A percentile compares a stretch with the other conserved stretches of the same genome.
phyloP scores from a whole-genome alignment of 2,888 invertebrate genomes.

The Cheilosia scutellata region DNA sequence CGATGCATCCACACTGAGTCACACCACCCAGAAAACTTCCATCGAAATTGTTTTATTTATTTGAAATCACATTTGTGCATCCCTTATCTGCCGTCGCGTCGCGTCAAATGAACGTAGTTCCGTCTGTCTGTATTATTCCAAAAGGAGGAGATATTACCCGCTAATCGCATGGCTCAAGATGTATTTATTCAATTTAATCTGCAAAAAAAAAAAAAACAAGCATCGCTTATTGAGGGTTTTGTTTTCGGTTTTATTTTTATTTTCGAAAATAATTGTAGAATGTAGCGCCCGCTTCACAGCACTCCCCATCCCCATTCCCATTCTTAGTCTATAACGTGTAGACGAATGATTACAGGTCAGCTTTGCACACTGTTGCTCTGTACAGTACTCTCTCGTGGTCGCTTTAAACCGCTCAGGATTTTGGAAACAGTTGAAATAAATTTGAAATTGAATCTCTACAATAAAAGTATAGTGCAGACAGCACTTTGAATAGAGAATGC shows the following conservation, averaged over 20 bases:
- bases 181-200: constrained; percentile 60
- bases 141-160: constrained; percentile 13
- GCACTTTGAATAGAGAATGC: constrained; percentile 36
- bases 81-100: constrained; percentile 52
- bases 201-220: constrained; percentile 13
- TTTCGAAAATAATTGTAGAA: constrained; percentile 19
- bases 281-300: neutral
- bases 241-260: constrained; percentile 22
- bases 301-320: neutral
- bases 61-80: constrained; percentile 14
- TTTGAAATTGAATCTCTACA: constrained; percentile 3
- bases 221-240: constrained; percentile 38
- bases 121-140: constrained; percentile 24
- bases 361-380: constrained; percentile 39
- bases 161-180: constrained; percentile 53
- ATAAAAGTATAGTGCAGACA: neutral
- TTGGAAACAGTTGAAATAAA: constrained; percentile 16
- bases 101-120: constrained; percentile 13
- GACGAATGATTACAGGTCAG: constrained; percentile 48
- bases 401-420: constrained; percentile 9
- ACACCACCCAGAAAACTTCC: constrained; percentile 28
- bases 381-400: constrained; percentile 38
- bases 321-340: constrained; percentile 40
- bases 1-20: constrained; percentile 27
- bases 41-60: constrained; percentile 29